phyloP scores from a whole-genome alignment of 2,113 vertebrate genomes.

The Excalfactoria chinensis region DNA sequence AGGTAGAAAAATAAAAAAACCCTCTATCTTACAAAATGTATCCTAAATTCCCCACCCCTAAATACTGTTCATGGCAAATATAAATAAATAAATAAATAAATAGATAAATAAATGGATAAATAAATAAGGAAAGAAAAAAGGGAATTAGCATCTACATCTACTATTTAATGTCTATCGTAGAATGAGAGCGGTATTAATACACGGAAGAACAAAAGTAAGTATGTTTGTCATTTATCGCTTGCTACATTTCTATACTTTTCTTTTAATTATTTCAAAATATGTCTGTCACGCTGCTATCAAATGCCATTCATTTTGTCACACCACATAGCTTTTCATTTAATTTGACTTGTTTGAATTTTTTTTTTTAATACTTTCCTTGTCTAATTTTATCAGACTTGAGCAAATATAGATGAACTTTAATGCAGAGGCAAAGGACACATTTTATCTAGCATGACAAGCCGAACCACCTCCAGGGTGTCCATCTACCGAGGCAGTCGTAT shows the following conservation, averaged over 20 bases:
- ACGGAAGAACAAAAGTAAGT: neutral
- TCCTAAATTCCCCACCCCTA: neutral
- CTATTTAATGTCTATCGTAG: neutral
- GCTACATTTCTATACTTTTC: neutral
- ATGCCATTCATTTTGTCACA: neutral
- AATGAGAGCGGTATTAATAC: neutral
- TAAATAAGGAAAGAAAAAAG: no score
- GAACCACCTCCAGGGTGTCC: constrained; percentile 12
- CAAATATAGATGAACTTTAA: constrained; percentile 40
- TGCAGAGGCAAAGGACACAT: neutral
- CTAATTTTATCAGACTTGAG: neutral
- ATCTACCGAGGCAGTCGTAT: constrained; percentile 12
- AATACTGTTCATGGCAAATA: neutral
- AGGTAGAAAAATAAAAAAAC: neutral
- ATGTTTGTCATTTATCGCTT: neutral
- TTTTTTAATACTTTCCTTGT: neutral
- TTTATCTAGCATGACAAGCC: neutral
- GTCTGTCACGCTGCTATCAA: neutral
- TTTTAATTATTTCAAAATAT: no score
- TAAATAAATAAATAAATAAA: neutral
- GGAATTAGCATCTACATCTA: neutral
- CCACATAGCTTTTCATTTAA: neutral
- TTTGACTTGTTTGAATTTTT: neutral
- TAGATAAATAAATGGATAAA: no score
- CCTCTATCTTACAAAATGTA: neutral